Base-by-base conservation (phyloP, 2,888 invertebrate species). In the Catonia carolina region DNA sequence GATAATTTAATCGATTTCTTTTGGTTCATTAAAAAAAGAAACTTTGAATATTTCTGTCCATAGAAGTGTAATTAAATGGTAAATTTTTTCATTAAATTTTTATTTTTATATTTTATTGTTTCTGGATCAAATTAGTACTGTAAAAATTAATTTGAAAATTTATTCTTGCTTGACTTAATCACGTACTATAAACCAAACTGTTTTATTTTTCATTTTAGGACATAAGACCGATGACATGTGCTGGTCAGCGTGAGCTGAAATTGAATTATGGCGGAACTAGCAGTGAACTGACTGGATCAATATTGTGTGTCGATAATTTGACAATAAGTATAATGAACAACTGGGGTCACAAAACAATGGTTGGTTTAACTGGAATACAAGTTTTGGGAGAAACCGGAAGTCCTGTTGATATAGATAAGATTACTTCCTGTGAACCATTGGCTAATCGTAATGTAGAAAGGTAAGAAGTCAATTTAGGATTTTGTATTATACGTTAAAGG, bases 271-370 rank as follows among this genome's bases (percentile, higher is more conserved):
- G 3, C 55, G 56, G 14, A 7, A 5, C 10, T 6, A n/a, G 36
- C 10, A 23, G 10, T 22, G 27, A 27, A 2, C 53, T 54, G 5
- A 58, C 58, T 0, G 64, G 66, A 20, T 63, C 66, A 2, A 60
- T 66, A 14, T 53, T 67, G 27, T 67, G 66, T 45, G 54, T 63
- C 20, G 56, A 63, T 20, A 59, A 58, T 7, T 47, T 67, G 6
- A 60, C 79, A 63, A 66, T 85, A 12, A 75, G 78, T 17, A 69
- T 84, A 1, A 71, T 81, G 69, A 78, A 80, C 1, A 84, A 82
- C 65, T 85, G 84, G 84, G 83, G 82, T 17, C 78, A 79, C 62
- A 72, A 73, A 10, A 72, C 76, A 64, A 70, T 79, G 51, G 79
- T 84, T 61, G 85, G 84, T 50, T 35, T 82, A 10, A 79, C 81